These are phyloP conservation scores for Salarias fasciatus DNA, from an alignment of 2,797 vertebrate genomes.

Conservation along the genomic window DNA sequence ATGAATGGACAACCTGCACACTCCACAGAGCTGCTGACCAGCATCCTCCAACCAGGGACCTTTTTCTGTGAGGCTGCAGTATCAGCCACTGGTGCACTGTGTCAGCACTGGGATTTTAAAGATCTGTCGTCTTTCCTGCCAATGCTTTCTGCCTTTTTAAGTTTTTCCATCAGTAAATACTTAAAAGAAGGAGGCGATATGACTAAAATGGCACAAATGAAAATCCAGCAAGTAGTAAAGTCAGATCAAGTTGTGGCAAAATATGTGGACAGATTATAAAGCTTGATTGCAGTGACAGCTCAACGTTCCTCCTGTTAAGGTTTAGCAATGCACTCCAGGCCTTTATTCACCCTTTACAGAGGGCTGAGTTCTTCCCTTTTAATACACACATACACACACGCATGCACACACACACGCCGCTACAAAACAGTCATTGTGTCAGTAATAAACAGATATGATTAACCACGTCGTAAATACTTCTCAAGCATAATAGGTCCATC, in stretches of 20 bases:
- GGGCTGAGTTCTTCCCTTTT: slow-evolving; percentile 32
- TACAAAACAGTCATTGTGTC: slow-evolving; percentile 19
- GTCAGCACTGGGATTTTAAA: too few relatives aligned
- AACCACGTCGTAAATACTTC: slow-evolving; percentile 29
- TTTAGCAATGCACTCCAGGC: too few relatives aligned
- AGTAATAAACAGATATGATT: slow-evolving; percentile 17
- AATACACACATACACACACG: background rate
- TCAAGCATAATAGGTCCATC: slow-evolving; percentile 20
- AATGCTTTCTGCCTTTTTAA: too few relatives aligned
- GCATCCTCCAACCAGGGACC: too few relatives aligned
- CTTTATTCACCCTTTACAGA: too few relatives aligned
- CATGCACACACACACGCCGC: background rate
- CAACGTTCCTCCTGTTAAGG: slow-evolving; percentile 12
- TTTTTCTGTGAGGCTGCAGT: too few relatives aligned
- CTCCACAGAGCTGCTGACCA: too few relatives aligned
- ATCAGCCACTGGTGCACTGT: too few relatives aligned
- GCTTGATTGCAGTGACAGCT: slow-evolving; percentile 9
- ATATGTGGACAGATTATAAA: background rate
- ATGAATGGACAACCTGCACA: too few relatives aligned
- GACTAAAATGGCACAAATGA: slow-evolving; percentile 1
- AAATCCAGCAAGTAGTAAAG: background rate
- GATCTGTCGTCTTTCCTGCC: too few relatives aligned
- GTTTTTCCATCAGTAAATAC: background rate
- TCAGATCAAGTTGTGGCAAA: slow-evolving; percentile 2
- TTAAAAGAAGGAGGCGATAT: slow-evolving; percentile 14